These are phyloP conservation scores for Epinephelus malabaricus DNA, from an alignment of 2,797 vertebrate genomes.

Conservation along the genomic window DNA sequence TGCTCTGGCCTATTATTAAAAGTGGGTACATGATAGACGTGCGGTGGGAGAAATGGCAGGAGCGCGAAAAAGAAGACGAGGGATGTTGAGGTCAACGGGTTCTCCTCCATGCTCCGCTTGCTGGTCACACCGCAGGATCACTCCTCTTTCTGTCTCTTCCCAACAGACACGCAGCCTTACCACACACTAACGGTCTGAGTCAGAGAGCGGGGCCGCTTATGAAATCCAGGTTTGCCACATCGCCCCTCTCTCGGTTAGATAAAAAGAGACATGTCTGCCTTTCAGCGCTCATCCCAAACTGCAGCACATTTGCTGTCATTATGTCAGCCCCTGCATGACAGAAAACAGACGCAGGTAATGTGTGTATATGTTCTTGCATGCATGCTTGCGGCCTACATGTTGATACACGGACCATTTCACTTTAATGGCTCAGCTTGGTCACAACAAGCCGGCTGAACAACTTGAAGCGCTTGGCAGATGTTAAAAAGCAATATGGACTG, in stretches of 20 bases:
- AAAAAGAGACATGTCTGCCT: slow-evolving; percentile 52
- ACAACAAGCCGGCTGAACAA: slow-evolving; percentile 55
- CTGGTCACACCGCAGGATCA: slow-evolving; percentile 74
- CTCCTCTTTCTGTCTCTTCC: slow-evolving; percentile 60
- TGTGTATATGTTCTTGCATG: slow-evolving; percentile 19
- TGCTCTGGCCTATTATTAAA: slow-evolving; percentile 68
- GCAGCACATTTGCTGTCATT: slow-evolving; percentile 24
- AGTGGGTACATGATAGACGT: slow-evolving; percentile 67
- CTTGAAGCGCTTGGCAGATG: slow-evolving; percentile 56
- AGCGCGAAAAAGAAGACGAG: slow-evolving; percentile 35
- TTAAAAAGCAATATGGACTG: slow-evolving; percentile 56
- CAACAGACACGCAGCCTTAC: slow-evolving; percentile 72
- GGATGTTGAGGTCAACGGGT: slow-evolving; percentile 77
- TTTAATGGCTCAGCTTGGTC: slow-evolving; percentile 62
- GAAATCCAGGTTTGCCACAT: slow-evolving; percentile 81
- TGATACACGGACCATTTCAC: slow-evolving; percentile 70
- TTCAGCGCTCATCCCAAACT: slow-evolving; percentile 49
- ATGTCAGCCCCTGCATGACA: slow-evolving; percentile 23
- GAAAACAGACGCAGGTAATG: slow-evolving; percentile 51
- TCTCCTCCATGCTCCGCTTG: slow-evolving; percentile 69
- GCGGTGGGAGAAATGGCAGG: slow-evolving; percentile 66
- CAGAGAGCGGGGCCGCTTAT: slow-evolving; percentile 67
- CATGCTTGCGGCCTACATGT: slow-evolving; percentile 60
- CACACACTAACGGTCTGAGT: slow-evolving; percentile 79
- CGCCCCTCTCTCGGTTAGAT: slow-evolving; percentile 54